A percentile compares a stretch with the other conserved stretches of the same genome.
These are phyloP conservation scores for Hippocampus mohnikei DNA, from an alignment of 2,113 vertebrate species.

Conservation along the genomic window DNA sequence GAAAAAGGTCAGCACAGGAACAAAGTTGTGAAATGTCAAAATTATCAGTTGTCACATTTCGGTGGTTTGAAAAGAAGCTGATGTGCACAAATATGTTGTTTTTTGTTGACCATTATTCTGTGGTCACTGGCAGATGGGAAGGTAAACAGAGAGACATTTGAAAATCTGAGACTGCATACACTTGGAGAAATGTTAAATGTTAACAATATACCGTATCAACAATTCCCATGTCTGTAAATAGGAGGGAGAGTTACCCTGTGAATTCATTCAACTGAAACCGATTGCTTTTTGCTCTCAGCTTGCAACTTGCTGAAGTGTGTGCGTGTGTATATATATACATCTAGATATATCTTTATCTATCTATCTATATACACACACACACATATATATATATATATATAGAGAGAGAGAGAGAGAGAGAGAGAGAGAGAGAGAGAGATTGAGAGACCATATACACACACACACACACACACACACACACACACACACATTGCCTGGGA, in stretches of 20 bases:
- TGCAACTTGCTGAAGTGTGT: neutral
- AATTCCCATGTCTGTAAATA: constrained; percentile 18
- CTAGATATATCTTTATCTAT: no score
- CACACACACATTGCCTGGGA: neutral
- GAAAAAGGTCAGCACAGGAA: neutral
- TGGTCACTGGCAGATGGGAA: neutral
- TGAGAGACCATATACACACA: no score
- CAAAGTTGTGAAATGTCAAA: neutral
- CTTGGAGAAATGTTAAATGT: neutral
- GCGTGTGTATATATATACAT: no score
- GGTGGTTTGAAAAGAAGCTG: no score
- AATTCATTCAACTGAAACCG: constrained; percentile 30
- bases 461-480: no score
- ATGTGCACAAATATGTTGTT: neutral
- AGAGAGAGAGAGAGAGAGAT: no score
- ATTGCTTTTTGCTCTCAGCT: constrained; percentile 13
- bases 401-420: no score
- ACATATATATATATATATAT: no score
- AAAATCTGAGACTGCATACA: neutral
- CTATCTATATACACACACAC: no score
- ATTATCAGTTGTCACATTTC: no score
- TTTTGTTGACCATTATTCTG: neutral
- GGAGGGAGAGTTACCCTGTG: constrained; percentile 21
- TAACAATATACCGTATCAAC: neutral
- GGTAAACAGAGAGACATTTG: neutral